These are phyloP conservation scores for Philopedon plagiatum DNA, from an alignment of 2,888 invertebrate species.

Conservation along the genomic window DNA sequence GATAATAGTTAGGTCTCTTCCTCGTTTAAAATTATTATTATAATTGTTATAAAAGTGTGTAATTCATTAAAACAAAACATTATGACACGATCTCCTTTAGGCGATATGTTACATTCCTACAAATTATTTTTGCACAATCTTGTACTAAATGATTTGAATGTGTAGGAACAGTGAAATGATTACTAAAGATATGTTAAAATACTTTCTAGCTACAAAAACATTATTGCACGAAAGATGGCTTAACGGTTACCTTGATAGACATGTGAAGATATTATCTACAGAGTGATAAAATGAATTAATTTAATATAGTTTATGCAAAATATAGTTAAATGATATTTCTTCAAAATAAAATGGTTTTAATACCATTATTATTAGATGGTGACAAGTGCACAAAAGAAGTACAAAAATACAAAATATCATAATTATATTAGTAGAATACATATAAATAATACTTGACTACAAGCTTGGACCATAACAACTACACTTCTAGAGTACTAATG, in stretches of 20 bases:
- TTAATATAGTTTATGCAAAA: background rate
- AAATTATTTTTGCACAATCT: conserved; percentile 35
- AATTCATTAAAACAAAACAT: conserved; percentile 49
- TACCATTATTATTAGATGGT: too few species aligned
- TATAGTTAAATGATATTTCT: too few species aligned
- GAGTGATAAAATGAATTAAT: background rate
- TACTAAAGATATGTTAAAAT: conserved; percentile 10
- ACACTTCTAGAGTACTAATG: background rate
- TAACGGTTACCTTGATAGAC: background rate
- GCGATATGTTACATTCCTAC: conserved; percentile 36
- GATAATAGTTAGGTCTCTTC: conserved; percentile 38
- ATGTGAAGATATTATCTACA: background rate
- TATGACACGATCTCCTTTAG: conserved; percentile 41
- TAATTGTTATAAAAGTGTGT: conserved; percentile 42
- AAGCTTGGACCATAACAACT: background rate
- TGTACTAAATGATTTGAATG: conserved; percentile 31
- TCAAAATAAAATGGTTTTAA: too few species aligned
- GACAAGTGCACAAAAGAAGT: too few species aligned
- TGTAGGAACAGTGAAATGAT: conserved; percentile 25
- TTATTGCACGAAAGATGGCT: background rate
- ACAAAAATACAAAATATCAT: too few species aligned
- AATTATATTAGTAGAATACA: background rate
- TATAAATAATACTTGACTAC: background rate
- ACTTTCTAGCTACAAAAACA: background rate
- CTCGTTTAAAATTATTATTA: conserved; percentile 39